phyloP scores from a whole-genome alignment of 2,797 vertebrate genomes.

The Danio choprae region DNA sequence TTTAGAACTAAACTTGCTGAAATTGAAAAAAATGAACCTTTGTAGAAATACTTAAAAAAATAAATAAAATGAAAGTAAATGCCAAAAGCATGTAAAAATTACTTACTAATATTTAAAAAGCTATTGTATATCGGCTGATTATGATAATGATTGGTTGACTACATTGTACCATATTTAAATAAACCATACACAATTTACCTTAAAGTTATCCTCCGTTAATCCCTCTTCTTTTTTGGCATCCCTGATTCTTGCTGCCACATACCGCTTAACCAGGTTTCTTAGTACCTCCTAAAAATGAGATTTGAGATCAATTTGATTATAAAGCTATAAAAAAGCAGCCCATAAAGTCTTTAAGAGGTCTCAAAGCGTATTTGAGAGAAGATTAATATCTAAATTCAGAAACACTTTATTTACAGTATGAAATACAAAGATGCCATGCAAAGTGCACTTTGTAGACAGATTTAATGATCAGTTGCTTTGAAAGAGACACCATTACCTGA shows the following conservation, averaged over 20 bases:
- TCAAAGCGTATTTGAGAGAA: constrained; percentile 10
- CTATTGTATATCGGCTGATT: no score
- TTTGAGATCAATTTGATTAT: background rate
- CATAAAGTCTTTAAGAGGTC: background rate
- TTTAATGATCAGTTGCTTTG: constrained; percentile 36
- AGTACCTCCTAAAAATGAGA: constrained; percentile 88
- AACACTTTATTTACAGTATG: constrained; percentile 31
- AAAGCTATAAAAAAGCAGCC: constrained; percentile 15
- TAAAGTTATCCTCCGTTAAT: constrained; percentile 97
- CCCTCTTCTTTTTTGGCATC: constrained; percentile 98
- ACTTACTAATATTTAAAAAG: no score
- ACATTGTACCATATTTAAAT: background rate
- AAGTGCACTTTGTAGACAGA: background rate
- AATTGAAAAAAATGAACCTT: no score
- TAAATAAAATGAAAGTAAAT: background rate
- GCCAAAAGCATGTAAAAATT: no score
- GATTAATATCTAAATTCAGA: constrained; percentile 26
- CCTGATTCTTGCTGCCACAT: constrained; percentile 99
- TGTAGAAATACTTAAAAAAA: no score
- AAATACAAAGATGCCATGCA: constrained; percentile 32
- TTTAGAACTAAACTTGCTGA: no score
- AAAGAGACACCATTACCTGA: constrained; percentile 82
- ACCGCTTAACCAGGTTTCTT: constrained; percentile 95
- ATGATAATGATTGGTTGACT: background rate
- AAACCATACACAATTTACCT: constrained; percentile 76